Percentiles rank a stretch among this genome's conserved stretches.
These are phyloP conservation scores for Pogonophryne albipinna DNA, from an alignment of 2,797 vertebrate species.

Conservation along the genomic window DNA sequence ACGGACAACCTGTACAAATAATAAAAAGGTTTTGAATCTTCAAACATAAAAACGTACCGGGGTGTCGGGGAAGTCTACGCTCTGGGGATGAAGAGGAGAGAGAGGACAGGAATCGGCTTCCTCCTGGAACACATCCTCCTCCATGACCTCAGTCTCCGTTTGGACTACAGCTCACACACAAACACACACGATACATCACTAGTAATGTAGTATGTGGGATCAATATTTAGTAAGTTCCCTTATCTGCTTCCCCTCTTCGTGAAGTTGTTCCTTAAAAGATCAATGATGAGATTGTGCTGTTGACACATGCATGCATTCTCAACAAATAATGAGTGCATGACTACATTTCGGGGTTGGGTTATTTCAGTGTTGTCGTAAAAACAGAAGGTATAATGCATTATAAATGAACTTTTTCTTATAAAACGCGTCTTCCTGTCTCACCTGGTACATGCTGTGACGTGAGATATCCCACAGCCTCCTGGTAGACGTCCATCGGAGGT, in stretches of 20 bases:
- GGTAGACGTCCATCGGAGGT: constrained; percentile 80
- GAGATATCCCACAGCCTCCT: constrained; percentile 79
- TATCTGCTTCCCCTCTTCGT: background rate
- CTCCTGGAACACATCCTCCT: constrained; percentile 75
- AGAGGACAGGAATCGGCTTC: constrained; percentile 49
- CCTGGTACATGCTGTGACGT: constrained; percentile 59
- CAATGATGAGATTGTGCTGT: no score
- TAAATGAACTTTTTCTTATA: background rate
- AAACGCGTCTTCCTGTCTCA: constrained; percentile 33
- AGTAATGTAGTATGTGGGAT: no score
- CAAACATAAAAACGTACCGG: constrained; percentile 56
- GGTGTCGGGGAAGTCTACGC: constrained; percentile 57
- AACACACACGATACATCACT: background rate
- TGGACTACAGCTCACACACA: constrained; percentile 27
- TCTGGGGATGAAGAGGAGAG: constrained; percentile 49
- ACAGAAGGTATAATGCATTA: background rate
- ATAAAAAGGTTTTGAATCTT: background rate
- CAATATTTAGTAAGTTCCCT: background rate
- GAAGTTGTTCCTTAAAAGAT: background rate
- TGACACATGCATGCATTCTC: background rate
- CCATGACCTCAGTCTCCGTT: constrained; percentile 50
- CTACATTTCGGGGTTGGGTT: background rate
- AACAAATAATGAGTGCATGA: background rate
- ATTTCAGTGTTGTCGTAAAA: background rate
- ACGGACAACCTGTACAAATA: no score